These are phyloP conservation scores for Alligator sinensis DNA, from an alignment of 2,113 vertebrate genomes.

Conservation along the genomic window DNA sequence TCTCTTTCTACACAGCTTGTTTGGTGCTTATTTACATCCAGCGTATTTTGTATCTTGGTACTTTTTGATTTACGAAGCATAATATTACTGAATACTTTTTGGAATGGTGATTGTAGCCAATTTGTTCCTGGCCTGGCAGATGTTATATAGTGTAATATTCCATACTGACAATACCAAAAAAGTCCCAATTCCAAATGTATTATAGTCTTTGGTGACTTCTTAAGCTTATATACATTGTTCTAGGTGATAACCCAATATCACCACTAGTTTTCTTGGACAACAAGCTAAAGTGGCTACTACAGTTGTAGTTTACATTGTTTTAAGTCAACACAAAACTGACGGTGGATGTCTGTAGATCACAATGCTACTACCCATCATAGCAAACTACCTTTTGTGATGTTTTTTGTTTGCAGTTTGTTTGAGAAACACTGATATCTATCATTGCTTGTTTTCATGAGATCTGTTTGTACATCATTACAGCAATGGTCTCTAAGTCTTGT, in stretches of 20 bases:
- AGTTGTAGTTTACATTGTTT: neutral
- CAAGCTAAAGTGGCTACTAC: neutral
- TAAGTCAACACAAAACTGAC: neutral
- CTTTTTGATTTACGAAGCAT: neutral
- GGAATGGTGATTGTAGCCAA: neutral
- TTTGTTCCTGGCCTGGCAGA: neutral
- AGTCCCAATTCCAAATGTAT: neutral
- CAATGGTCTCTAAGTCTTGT: neutral
- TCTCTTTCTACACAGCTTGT: neutral
- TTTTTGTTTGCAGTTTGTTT: neutral
- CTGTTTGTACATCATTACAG: conserved; percentile 46
- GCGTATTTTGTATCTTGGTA: neutral
- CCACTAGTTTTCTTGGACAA: neutral
- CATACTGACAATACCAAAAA: conserved; percentile 2
- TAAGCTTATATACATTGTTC: neutral
- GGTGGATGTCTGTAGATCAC: neutral
- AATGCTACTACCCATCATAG: neutral
- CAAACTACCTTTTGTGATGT: neutral
- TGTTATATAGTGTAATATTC: conserved; percentile 32
- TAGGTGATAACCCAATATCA: neutral
- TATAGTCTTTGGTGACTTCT: neutral
- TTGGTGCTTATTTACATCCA: neutral
- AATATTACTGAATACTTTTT: conserved; percentile 28
- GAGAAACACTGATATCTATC: neutral
- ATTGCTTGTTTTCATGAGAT: conserved; percentile 3